Conservation (phyloP, 2,888 invertebrate genomes). For the Mythimna lalbum region DNA sequence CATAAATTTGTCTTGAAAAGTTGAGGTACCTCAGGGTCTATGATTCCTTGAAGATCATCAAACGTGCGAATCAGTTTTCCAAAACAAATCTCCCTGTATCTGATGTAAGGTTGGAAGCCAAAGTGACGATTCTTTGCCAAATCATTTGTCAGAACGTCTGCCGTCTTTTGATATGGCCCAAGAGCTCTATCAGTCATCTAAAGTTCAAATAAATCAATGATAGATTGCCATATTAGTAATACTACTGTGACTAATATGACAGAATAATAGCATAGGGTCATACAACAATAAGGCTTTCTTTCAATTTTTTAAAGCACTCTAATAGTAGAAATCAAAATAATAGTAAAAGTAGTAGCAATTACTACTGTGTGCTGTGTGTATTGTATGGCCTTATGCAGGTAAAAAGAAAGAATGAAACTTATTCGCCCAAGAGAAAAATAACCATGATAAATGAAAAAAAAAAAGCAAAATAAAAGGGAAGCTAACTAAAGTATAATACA, state of each 20-base stretch:
- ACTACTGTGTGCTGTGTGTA: too few relatives aligned
- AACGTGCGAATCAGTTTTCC: background rate
- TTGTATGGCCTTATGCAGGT: background rate
- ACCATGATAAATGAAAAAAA: background rate
- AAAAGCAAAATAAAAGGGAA: background rate
- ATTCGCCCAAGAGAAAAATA: background rate
- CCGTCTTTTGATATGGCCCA: constrained; percentile 70
- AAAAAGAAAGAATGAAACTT: background rate
- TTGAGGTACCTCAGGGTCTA: background rate
- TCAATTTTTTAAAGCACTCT: too few relatives aligned
- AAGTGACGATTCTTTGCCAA: constrained; percentile 92
- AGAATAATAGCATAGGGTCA: too few relatives aligned
- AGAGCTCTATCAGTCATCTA: constrained; percentile 38
- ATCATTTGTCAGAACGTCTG: constrained; percentile 74
- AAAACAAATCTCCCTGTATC: constrained; percentile 92
- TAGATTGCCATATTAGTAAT: too few relatives aligned
- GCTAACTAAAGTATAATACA: background rate
- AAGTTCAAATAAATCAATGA: background rate
- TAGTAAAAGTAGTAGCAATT: too few relatives aligned
- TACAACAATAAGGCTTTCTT: too few relatives aligned
- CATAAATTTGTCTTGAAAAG: background rate
- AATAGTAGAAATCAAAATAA: too few relatives aligned
- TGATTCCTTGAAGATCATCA: background rate
- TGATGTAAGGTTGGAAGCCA: constrained; percentile 96
- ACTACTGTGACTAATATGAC: too few relatives aligned